A percentile compares a stretch with the other conserved stretches of the same genome.
Evolutionary conservation across 2,113 vertebrate genomes (phyloP).

Genomic region (Lamprotornis superbus): DNA sequence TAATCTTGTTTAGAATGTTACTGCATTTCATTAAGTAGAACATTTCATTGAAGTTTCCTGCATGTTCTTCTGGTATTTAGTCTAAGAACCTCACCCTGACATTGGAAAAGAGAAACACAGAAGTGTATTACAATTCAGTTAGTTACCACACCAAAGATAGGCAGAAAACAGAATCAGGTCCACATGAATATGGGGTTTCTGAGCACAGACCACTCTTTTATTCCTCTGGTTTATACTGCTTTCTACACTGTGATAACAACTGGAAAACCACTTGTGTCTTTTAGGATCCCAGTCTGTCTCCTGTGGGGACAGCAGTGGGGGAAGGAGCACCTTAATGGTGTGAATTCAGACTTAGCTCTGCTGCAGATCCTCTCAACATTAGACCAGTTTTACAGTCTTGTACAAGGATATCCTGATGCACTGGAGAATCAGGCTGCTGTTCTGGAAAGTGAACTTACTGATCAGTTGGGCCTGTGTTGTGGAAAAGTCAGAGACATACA

Average conservation of each 20-base stretch:
- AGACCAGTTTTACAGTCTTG: neutral
- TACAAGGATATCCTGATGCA: neutral
- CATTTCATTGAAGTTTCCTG: neutral
- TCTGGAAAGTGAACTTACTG: neutral
- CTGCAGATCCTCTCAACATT: neutral
- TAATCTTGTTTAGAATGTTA: neutral
- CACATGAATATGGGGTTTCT: neutral
- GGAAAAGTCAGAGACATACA: neutral
- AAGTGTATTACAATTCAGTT: neutral
- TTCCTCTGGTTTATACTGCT: neutral
- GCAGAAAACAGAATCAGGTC: neutral
- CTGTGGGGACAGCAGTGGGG: neutral
- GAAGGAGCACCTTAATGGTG: neutral
- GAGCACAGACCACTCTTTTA: neutral
- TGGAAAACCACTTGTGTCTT: neutral
- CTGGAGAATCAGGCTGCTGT: neutral
- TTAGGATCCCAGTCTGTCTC: neutral
- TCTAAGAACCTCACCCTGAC: neutral
- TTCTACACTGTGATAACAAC: neutral
- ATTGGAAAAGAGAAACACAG: neutral
- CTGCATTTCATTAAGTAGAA: neutral
- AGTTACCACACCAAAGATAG: neutral
- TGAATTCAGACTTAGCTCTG: neutral
- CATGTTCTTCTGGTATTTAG: neutral
- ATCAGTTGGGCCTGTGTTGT: neutral